Evolutionary conservation across 2,113 vertebrate genomes (phyloP).

Genomic region (Bubalus kerabau): DNA sequence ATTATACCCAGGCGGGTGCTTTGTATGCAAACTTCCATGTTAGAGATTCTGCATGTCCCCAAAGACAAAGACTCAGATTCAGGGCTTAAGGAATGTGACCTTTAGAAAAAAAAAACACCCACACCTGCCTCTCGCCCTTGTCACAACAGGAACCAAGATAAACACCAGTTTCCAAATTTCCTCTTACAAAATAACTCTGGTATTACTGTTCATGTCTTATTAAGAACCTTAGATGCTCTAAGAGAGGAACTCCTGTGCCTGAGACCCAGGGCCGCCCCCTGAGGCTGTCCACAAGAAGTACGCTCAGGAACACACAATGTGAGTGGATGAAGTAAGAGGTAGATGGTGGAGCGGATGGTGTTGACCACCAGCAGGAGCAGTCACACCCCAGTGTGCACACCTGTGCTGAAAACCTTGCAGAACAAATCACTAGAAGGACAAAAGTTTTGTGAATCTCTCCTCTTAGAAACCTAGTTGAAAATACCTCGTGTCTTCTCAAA

Average conservation of each 20-base stretch:
- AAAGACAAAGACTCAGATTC: neutral
- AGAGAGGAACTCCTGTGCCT: neutral
- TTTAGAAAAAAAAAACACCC: neutral
- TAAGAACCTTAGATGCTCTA: neutral
- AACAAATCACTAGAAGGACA: neutral
- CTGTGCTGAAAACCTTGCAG: neutral
- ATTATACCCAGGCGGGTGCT: neutral
- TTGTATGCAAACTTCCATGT: neutral
- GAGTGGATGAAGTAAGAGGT: neutral
- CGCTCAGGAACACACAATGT: neutral
- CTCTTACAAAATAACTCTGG: conserved; percentile 24
- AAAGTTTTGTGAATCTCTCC: neutral
- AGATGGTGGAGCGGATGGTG: neutral
- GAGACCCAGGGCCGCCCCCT: neutral
- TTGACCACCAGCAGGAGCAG: rapidly evolving
- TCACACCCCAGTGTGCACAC: neutral
- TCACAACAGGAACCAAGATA: conserved; percentile 17
- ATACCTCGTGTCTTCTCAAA: neutral
- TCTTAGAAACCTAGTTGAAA: neutral
- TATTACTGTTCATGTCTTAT: neutral
- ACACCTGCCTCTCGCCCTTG: neutral
- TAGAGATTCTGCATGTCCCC: neutral
- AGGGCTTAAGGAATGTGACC: neutral
- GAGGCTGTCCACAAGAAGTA: neutral
- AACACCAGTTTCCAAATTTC: conserved; percentile 35